phyloP scores from a whole-genome alignment of 2,113 vertebrate genomes.

The cattle (Bos taurus) region DNA sequence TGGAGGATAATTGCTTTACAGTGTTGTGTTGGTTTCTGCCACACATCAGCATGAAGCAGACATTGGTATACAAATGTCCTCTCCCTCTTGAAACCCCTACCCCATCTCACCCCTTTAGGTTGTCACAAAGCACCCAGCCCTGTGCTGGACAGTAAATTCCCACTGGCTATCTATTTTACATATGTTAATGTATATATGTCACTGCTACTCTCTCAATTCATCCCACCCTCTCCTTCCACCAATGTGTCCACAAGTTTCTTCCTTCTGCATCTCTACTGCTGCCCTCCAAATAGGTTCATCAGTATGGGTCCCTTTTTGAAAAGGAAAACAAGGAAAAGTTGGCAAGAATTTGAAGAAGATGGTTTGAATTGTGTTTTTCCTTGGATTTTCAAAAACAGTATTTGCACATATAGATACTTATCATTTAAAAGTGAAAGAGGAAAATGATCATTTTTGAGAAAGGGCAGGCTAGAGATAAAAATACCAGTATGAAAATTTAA shows the following conservation, averaged over 20 bases:
- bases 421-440: background rate
- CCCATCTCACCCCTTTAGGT: background rate
- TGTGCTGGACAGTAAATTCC: background rate
- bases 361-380: background rate
- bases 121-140: background rate
- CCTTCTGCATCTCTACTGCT: background rate
- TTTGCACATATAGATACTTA: background rate
- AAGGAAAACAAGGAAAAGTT: background rate
- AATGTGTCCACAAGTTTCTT: background rate
- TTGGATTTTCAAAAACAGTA: background rate
- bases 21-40: background rate
- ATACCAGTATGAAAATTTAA: background rate
- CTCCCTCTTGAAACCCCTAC: background rate
- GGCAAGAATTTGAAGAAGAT: conserved; percentile 3
- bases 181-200: background rate
- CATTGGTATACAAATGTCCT: background rate
- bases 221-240: background rate
- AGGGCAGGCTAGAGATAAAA: background rate
- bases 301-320: background rate
- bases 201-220: background rate
- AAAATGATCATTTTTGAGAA: conserved; percentile 1
- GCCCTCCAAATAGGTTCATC: background rate
- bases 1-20: background rate
- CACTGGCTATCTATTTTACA: background rate
- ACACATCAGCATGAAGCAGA: background rate